Percentiles rank a stretch among this genome's conserved stretches.
These are phyloP conservation scores for Cynopterus sphinx DNA, from an alignment of 2,797 vertebrate species.

Conservation along the genomic window DNA sequence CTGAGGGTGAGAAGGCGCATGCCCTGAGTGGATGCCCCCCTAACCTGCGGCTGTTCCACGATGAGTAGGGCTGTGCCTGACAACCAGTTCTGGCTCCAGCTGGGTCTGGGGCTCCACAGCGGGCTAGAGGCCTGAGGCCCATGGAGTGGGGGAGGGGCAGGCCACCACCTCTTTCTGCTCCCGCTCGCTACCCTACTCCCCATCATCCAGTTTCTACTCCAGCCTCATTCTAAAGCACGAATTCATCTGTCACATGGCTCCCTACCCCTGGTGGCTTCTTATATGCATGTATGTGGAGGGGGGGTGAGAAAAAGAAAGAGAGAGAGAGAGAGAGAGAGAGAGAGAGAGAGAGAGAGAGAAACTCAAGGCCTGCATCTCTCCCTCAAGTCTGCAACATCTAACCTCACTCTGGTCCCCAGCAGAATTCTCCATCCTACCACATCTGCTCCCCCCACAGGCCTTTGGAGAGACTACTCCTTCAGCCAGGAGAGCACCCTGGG, in stretches of 20 bases:
- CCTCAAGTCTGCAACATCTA: background rate
- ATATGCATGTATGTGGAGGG: accelerated
- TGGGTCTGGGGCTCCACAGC: background rate
- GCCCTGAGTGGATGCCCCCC: background rate
- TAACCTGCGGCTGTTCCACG: background rate
- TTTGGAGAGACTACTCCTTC: background rate
- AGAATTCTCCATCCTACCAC: background rate
- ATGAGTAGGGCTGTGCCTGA: background rate
- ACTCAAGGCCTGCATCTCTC: background rate
- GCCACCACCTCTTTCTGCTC: background rate
- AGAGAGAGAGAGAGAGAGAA: no score
- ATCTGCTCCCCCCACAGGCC: background rate
- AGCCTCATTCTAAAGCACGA: background rate
- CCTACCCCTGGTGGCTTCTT: background rate
- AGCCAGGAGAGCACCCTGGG: background rate
- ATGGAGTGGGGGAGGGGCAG: background rate
- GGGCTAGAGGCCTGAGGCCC: background rate
- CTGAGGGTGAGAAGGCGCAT: background rate
- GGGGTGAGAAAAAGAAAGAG: no score
- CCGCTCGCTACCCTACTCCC: background rate
- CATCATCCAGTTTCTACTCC: background rate
- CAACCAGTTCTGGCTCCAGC: background rate
- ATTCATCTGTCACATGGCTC: background rate
- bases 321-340: no score
- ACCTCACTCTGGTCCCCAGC: background rate